Conservation (phyloP, 2,797 vertebrate species). For the Siniperca scherzeri region DNA sequence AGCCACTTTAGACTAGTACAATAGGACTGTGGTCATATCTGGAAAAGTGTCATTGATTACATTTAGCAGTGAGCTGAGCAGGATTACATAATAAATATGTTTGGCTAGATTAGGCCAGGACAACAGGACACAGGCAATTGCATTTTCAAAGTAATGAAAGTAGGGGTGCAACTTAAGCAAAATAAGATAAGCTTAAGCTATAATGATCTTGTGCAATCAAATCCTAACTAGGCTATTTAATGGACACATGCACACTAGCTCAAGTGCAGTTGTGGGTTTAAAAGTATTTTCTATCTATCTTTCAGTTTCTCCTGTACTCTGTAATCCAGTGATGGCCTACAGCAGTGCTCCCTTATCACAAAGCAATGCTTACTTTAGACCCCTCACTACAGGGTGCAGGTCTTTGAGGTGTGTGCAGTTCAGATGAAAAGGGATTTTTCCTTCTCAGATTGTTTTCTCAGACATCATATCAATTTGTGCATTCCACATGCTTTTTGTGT, state of each 20-base stretch:
- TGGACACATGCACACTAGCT: background rate
- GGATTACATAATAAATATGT: slow-evolving; percentile 13
- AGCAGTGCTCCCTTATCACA: background rate
- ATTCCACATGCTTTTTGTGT: background rate
- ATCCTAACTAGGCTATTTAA: background rate
- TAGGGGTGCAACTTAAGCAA: background rate
- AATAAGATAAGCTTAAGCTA: background rate
- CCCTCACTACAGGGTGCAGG: background rate
- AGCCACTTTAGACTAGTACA: background rate
- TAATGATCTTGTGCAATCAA: slow-evolving; percentile 4
- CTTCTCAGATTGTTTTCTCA: background rate
- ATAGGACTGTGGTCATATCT: slow-evolving; percentile 2
- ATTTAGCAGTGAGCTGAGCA: slow-evolving; percentile 5
- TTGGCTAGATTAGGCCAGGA: background rate
- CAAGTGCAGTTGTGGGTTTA: background rate
- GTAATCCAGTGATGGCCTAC: background rate
- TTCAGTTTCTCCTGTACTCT: background rate
- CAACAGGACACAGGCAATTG: background rate
- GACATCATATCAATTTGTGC: background rate
- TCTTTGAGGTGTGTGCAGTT: background rate
- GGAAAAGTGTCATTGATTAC: slow-evolving; percentile 31
- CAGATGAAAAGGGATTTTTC: background rate
- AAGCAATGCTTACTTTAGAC: background rate
- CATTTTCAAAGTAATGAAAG: slow-evolving; percentile 1
- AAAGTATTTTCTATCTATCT: background rate